Conservation (phyloP, 2,797 vertebrate genomes). For the Notolabrus celidotus region DNA sequence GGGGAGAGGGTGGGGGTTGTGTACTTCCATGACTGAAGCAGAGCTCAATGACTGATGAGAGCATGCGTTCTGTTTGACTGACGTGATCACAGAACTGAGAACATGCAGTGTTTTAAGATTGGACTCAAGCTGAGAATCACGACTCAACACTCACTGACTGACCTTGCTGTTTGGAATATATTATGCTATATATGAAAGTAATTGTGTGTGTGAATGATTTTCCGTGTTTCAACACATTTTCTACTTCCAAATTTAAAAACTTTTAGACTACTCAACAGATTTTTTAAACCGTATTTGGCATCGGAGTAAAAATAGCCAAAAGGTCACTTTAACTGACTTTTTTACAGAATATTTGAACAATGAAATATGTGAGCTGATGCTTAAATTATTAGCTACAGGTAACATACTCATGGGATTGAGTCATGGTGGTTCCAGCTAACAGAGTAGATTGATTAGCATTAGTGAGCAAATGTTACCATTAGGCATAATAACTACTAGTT, state of each 20-base stretch:
- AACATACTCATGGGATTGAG: no score
- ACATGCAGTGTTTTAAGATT: conserved; percentile 18
- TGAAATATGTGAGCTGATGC: no score
- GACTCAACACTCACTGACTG: conserved; percentile 19
- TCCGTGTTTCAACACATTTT: not conserved
- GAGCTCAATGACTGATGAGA: conserved; percentile 51
- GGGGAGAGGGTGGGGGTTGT: not conserved
- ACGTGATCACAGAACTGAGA: conserved; percentile 15
- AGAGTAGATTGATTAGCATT: no score
- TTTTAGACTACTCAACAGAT: no score
- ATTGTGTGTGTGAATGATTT: not conserved
- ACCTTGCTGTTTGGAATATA: conserved; percentile 5
- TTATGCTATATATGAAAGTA: not conserved
- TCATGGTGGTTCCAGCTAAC: no score
- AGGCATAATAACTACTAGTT: no score
- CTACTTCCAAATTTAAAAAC: not conserved
- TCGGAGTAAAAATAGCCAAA: no score
- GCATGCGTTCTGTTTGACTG: conserved; percentile 49
- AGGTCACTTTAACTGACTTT: no score
- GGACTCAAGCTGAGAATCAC: conserved; percentile 9
- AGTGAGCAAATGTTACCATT: no score
- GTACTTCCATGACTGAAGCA: conserved; percentile 14
- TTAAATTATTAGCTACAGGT: no score
- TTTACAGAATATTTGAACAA: no score
- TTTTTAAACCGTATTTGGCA: no score